Evolutionary conservation across 1,140 invertebrate species (phyloP), one percentile per base, ranked within the genome.

Genomic region (Drosophila pectinifera): DNA sequence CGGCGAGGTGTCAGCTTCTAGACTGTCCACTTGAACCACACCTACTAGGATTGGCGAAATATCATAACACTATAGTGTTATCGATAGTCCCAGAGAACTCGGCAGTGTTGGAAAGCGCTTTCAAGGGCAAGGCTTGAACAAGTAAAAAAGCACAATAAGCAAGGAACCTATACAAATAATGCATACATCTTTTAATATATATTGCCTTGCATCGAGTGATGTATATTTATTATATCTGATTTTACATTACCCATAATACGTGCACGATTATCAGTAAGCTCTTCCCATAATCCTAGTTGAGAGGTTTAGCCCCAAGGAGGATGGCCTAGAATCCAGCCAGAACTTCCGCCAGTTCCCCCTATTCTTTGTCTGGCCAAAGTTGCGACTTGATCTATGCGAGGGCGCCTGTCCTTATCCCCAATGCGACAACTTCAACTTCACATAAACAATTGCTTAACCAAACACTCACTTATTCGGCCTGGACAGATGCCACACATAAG

Each of bases 361-460:
- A 28, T 20, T 31, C 24, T 36, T 18, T 18, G 22, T 38, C 28
- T 42, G 36, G 3, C 5, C 24, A 8, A 65, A 36, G 59, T 68
- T 64, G 45, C 4, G 45, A 64, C 31, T 56, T 69, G 64, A 70
- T 56, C 67, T 70, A 69, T 70, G 49, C 62, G 39, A 38, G 34
- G 65, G 48, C 64, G 49, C 26, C 34, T n/a, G 49, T 70, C 67
- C 31, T 69, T 69, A 69, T 69, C 42, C 63, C 67, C 67, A 70
- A 46, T 70, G 67, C 67, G 64, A 70, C 67, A 70, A 69, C 64
- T 70, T 46, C 62, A 84, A 83, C 75, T 80, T 84, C 82, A 75
- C 80, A 84, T 80, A 83, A 83, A 83, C 80, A 83, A 83, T 83
- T 83, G 80, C 80, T 83, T 83, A 84, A 80, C 76, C 76, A 83